Evolutionary conservation across 2,113 vertebrate genomes (phyloP).

Genomic region (Lepus timidus): DNA sequence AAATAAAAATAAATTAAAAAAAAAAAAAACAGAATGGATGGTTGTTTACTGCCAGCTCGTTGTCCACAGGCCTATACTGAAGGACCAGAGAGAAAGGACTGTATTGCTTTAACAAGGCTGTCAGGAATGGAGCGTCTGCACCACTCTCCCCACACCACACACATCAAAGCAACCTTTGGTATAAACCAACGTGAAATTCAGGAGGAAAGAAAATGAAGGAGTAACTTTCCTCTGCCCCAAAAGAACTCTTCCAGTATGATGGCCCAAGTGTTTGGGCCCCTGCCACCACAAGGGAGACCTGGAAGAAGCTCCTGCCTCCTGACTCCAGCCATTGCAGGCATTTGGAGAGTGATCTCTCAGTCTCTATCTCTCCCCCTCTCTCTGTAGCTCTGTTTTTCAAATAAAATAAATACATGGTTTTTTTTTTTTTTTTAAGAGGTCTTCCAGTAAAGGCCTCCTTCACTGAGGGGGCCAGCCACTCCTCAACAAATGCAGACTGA

Average conservation of each 20-base stretch:
- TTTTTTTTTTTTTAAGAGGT: too few relatives aligned
- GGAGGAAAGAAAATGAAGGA: not conserved
- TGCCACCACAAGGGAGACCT: too few relatives aligned
- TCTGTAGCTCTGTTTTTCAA: too few relatives aligned
- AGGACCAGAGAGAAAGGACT: not conserved
- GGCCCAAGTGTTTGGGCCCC: too few relatives aligned
- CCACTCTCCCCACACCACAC: not conserved
- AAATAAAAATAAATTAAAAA: too few relatives aligned
- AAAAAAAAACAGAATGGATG: not conserved
- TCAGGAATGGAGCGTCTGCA: not conserved
- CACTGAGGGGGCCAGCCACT: not conserved
- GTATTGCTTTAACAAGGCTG: not conserved
- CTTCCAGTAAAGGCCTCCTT: too few relatives aligned
- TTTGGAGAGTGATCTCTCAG: too few relatives aligned
- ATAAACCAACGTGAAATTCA: not conserved
- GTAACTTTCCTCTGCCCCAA: not conserved
- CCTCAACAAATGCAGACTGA: not conserved
- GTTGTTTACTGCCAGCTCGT: not conserved
- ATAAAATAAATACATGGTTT: too few relatives aligned
- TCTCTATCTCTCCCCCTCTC: too few relatives aligned
- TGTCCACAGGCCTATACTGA: not conserved
- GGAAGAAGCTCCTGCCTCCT: too few relatives aligned
- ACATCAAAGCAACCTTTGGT: not conserved
- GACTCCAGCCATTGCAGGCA: too few relatives aligned
- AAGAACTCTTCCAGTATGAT: not conserved